Evolutionary conservation across 1,140 invertebrate genomes (phyloP), one percentile per base, ranked within the genome.

Genomic region (Drosophila bocki): DNA sequence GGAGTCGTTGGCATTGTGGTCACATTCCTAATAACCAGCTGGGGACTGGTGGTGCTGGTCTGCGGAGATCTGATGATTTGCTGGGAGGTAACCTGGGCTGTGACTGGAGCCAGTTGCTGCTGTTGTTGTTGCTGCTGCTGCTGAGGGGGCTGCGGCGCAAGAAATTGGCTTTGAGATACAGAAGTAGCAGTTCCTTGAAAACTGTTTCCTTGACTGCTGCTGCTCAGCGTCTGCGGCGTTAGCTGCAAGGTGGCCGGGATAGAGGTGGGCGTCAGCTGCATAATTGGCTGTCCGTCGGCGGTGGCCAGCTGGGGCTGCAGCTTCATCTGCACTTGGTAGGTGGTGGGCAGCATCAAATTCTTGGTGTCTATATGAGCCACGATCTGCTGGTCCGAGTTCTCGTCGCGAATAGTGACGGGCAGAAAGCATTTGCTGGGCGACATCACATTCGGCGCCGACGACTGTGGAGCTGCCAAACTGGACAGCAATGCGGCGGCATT

Each of bases 261-360:
- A 7, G 90, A 91, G 3, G 92, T 88, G 9, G 92, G 85, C 7
- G 92, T 82, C 54, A 93, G 45, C 41, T 93, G 92, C 79, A 93
- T 82, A 5, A 93, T 90, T 7, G 90, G 92, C 61, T 93, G 92
- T 3, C 92, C 92, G 56, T 93, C 92, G 0, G 88, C 91, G 3
- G 88, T 93, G 12, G 91, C 79, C 41, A 92, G 75, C 58, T 93
- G 91, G 11, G 91, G 91, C 47, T 93, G 92, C 2, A 92, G 80
- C 64, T 93, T 93, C 92, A 93, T 93, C 77, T 93, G 92, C 37
- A 93, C 78, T 50, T 92, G 91, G 81, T 93, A 93, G 15, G 92
- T 92, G 26, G 92, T 92, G 17, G 92, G 92, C 48, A 93, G 69
- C 13, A 93, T 67, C 22, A 93, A 68, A 47, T 93, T 93, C 50